Percentiles rank a stretch among this genome's conserved stretches.
Conservation (phyloP, 1,140 invertebrate species). For the Lutraria rhynchaena region DNA sequence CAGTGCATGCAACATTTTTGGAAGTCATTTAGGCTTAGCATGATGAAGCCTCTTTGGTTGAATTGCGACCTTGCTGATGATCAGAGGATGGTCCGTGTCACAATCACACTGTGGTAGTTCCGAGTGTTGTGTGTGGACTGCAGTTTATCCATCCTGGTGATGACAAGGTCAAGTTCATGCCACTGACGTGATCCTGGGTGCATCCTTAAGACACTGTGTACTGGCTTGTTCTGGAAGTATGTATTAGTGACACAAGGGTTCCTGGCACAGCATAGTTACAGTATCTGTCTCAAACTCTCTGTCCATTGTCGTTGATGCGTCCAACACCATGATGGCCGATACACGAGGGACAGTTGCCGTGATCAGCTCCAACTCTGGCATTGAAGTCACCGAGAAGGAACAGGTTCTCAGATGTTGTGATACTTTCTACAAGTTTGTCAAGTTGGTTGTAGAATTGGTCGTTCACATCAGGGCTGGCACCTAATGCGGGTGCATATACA, state of each 20-base stretch:
- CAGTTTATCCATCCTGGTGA: constrained; percentile 1
- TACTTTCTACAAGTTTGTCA: constrained; percentile 34
- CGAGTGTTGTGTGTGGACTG: too few relatives aligned
- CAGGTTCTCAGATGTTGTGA: constrained; percentile 30
- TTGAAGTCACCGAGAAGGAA: too few relatives aligned
- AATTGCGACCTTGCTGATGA: too few relatives aligned
- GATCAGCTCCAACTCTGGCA: too few relatives aligned
- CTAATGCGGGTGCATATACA: constrained; percentile 30
- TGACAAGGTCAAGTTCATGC: constrained; percentile 61
- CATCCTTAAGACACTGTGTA: constrained; percentile 62
- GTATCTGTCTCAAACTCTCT: too few relatives aligned
- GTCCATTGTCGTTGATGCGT: constrained; percentile 60
- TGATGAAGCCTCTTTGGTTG: constrained; percentile 42
- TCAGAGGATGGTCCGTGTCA: constrained; percentile 58
- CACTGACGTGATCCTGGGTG: constrained; percentile 62
- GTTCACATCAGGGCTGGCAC: too few relatives aligned
- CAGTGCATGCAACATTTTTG: too few relatives aligned
- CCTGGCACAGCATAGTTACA: constrained; percentile 57
- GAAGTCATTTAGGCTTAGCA: too few relatives aligned
- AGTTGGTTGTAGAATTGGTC: constrained; percentile 47
- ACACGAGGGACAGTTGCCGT: constrained; percentile 42
- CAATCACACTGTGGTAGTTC: constrained; percentile 63
- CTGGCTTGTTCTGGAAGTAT: constrained; percentile 53
- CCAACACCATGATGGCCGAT: constrained; percentile 52
- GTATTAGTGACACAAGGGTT: constrained; percentile 30